Evolutionary conservation across 1,140 invertebrate species (phyloP).

Genomic region (Pseudobourletiella spinata): DNA sequence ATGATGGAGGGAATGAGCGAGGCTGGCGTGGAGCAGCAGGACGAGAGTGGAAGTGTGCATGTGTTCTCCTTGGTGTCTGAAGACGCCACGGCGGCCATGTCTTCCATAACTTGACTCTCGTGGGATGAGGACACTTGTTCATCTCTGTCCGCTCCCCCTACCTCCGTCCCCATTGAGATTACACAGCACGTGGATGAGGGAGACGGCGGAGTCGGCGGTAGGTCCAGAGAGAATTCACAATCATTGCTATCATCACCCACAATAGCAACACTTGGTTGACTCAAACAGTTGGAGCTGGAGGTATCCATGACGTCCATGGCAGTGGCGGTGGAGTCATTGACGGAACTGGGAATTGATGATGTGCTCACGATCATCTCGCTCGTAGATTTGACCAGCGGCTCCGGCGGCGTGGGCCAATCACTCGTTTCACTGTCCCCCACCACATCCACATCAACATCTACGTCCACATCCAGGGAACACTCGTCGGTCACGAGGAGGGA

Average conservation of each 20-base stretch:
- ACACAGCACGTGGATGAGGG: background rate
- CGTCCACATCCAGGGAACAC: conserved; percentile 18
- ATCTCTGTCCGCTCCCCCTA: background rate
- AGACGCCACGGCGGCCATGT: conserved; percentile 18
- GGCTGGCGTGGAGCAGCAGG: background rate
- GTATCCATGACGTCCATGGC: conserved; percentile 6
- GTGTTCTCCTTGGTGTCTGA: conserved; percentile 31
- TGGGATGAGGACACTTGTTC: background rate
- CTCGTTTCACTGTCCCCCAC: conserved; percentile 29
- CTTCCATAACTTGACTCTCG: background rate
- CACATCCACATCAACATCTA: conserved; percentile 29
- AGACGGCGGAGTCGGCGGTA: background rate
- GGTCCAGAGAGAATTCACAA: background rate
- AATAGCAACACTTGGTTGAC: background rate
- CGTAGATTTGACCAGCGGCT: too few species aligned
- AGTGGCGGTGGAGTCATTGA: background rate
- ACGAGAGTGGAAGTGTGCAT: conserved; percentile 11
- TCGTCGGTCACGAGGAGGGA: conserved; percentile 19
- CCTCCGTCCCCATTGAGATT: background rate
- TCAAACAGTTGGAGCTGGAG: background rate
- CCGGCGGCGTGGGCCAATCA: conserved; percentile 26
- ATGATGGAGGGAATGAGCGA: conserved; percentile 1
- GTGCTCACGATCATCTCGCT: too few species aligned
- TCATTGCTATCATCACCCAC: background rate
- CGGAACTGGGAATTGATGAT: too few species aligned